Conservation (phyloP, 1,140 invertebrate species). For the Pinna nobilis region DNA sequence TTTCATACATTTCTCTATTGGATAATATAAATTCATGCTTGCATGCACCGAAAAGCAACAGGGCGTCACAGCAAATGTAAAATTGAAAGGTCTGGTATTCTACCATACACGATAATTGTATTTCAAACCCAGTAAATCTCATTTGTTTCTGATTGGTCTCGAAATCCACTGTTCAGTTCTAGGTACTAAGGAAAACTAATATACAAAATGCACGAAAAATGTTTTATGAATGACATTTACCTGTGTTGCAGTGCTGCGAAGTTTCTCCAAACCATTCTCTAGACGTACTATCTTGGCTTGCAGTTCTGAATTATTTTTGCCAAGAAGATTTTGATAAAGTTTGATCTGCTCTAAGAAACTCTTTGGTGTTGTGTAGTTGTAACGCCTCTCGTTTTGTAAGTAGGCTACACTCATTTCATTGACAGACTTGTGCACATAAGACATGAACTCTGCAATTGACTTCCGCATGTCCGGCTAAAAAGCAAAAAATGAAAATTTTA, state of each 20-base stretch:
- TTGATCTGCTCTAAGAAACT: slow-evolving; percentile 97
- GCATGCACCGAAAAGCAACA: too few relatives aligned
- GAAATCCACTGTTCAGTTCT: too few relatives aligned
- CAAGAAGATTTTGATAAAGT: slow-evolving; percentile 90
- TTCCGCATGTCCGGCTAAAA: slow-evolving; percentile 65
- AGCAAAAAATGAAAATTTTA: slow-evolving; percentile 18
- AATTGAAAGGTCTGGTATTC: too few relatives aligned
- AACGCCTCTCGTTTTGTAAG: slow-evolving; percentile 90
- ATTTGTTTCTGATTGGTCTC: too few relatives aligned
- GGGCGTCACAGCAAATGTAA: too few relatives aligned
- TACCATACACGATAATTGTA: too few relatives aligned
- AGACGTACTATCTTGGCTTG: slow-evolving; percentile 88
- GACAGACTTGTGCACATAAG: slow-evolving; percentile 94
- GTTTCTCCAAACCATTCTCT: slow-evolving; percentile 95
- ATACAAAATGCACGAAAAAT: too few relatives aligned
- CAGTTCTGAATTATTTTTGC: slow-evolving; percentile 87
- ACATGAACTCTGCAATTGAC: slow-evolving; percentile 91
- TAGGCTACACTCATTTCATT: slow-evolving; percentile 92
- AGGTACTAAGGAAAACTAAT: too few relatives aligned
- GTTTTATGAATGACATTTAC: slow-evolving; percentile 78
- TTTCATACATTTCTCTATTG: too few relatives aligned
- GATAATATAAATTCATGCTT: too few relatives aligned
- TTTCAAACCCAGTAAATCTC: too few relatives aligned
- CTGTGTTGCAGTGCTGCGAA: slow-evolving; percentile 85
- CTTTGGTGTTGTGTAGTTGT: slow-evolving; percentile 98